Percentiles rank a stretch among this genome's conserved stretches.
Evolutionary conservation across 2,797 vertebrate species (phyloP).

Genomic region (Pipistrellus nathusii): DNA sequence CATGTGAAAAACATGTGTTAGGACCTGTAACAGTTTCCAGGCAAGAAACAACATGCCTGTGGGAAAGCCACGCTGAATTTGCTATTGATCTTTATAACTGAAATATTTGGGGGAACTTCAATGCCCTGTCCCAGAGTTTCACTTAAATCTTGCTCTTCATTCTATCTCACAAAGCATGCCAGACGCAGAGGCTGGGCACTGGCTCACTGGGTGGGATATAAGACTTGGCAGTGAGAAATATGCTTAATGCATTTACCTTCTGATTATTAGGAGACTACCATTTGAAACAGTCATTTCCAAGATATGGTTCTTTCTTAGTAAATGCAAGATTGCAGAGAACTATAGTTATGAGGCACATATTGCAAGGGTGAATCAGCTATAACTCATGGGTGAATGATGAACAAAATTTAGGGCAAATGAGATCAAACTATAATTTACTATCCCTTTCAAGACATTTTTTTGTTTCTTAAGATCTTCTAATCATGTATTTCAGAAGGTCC

Average conservation of each 20-base stretch:
- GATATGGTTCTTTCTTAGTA: constrained; percentile 45
- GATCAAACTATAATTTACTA: constrained; percentile 61
- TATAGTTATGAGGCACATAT: constrained; percentile 48
- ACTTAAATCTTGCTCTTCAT: neutral
- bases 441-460: neutral
- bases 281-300: constrained; percentile 63
- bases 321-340: constrained; percentile 34
- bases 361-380: neutral
- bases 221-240: constrained; percentile 39
- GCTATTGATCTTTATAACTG: neutral
- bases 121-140: neutral
- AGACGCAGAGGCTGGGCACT: neutral
- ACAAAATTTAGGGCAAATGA: constrained; percentile 65
- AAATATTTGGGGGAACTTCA: neutral
- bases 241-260: constrained; percentile 14
- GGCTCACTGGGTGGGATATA: neutral
- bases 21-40: neutral
- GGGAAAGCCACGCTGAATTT: neutral
- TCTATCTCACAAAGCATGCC: constrained; percentile 14
- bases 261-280: constrained; percentile 62
- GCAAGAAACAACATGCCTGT: neutral
- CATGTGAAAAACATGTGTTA: neutral
- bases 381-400: constrained; percentile 19
- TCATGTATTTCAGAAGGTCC: constrained; percentile 61
- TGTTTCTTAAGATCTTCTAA: constrained; percentile 31